A percentile compares a stretch with the other conserved stretches of the same genome.
These are phyloP conservation scores for Julus scandinavius DNA, from an alignment of 2,888 invertebrate genomes.

Conservation along the genomic window DNA sequence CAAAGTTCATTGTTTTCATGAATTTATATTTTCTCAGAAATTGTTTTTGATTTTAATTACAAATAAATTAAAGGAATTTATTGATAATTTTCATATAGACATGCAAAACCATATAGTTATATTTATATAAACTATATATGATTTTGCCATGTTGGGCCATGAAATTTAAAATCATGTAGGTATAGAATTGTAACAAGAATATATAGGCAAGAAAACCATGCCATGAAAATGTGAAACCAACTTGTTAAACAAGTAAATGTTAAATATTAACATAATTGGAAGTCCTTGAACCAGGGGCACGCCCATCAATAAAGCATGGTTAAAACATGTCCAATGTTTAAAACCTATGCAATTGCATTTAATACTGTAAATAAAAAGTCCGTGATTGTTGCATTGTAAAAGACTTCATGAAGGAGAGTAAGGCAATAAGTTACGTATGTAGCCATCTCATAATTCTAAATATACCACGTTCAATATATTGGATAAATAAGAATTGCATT, in stretches of 20 bases:
- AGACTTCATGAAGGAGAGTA: background rate
- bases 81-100: too few species aligned
- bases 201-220: background rate
- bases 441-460: background rate
- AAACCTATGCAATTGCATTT: background rate
- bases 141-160: background rate
- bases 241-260: background rate
- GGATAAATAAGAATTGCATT: background rate
- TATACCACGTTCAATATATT: background rate
- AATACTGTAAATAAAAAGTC: background rate
- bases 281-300: background rate
- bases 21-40: too few species aligned
- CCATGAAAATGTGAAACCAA: background rate
- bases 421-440: background rate
- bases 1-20: too few species aligned
- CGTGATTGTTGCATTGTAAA: background rate
- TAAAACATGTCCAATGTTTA: background rate
- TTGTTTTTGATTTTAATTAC: too few species aligned
- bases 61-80: too few species aligned
- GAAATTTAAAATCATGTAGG: background rate
- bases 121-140: too few species aligned
- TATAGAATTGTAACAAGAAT: too few species aligned
- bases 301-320: background rate
- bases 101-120: too few species aligned
- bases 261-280: background rate